Evolutionary conservation across 2,888 invertebrate species (phyloP), one percentile per base, ranked within the genome.

Genomic region (Proisotoma minuta): DNA sequence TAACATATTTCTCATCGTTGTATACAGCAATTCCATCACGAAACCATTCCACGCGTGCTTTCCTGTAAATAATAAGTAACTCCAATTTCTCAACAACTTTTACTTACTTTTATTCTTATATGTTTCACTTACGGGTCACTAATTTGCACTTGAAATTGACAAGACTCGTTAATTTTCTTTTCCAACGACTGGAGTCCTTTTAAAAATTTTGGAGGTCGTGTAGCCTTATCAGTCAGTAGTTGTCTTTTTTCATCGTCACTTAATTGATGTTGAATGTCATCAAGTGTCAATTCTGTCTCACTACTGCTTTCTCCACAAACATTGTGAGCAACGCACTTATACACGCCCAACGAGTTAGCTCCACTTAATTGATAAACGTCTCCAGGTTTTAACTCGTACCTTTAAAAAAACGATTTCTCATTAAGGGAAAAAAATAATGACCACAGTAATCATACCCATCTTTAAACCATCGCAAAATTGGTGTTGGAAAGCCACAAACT

Each of bases 331-430:
- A 92, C 87, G 76, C 92, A 93, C 75, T 91, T 91, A 75, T 93
- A 93, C 0, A 90, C 89, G 2, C 92, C 82, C 47, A 54, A 39
- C 0, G 92, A 92, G 77, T 92, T 93, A 1, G 90, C 90, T 12
- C 93, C 93, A 0, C 91, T 91, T 18, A 93, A 80, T 76, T 92
- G 92, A 78, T 93, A 93, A 4, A 93, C 92, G 77, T 93, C 93
- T 8, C 93, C 93, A 0, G 93, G n/a, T n/a, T n/a, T n/a, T n/a
- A n/a, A n/a, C n/a, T n/a, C n/a, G n/a, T n/a, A n/a, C n/a, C n/a
- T n/a, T n/a, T n/a, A n/a, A n/a, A n/a, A n/a, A n/a, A n/a, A n/a
- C n/a, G n/a, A n/a, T n/a, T n/a, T n/a, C n/a, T n/a, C n/a, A n/a
- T n/a, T n/a, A n/a, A n/a, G n/a, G n/a, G n/a, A n/a, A n/a, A n/a